Evolutionary conservation across 2,888 invertebrate species (phyloP).

Genomic region (Nebria salina): DNA sequence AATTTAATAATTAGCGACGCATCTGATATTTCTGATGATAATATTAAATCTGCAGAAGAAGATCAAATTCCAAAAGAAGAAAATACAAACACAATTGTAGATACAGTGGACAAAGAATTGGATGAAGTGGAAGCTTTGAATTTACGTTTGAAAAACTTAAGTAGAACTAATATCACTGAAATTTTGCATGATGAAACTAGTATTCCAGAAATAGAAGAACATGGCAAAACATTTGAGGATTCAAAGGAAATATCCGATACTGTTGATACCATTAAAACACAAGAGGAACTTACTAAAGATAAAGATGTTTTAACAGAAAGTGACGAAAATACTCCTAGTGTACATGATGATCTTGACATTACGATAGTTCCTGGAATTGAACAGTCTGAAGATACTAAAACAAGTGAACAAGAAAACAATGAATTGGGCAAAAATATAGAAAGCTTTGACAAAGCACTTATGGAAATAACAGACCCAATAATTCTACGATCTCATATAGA

Average conservation of each 20-base stretch:
- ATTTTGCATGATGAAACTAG: neutral
- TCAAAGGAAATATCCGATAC: neutral
- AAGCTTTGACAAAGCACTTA: slow-evolving; percentile 2
- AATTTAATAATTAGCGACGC: neutral
- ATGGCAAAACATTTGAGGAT: neutral
- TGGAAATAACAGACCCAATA: neutral
- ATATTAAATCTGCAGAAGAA: slow-evolving; percentile 2
- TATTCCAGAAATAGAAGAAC: neutral
- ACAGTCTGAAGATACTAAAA: neutral
- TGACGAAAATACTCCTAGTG: neutral
- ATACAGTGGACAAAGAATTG: slow-evolving; percentile 23
- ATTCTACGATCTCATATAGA: neutral
- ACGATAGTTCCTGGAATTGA: neutral
- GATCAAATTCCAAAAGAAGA: slow-evolving; percentile 2
- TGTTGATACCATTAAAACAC: neutral
- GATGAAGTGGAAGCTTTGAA: slow-evolving; percentile 32
- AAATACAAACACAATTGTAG: neutral
- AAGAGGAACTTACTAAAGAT: neutral
- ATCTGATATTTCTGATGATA: neutral
- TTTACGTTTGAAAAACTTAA: slow-evolving; percentile 28
- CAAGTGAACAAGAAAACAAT: neutral
- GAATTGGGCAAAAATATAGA: slow-evolving; percentile 6
- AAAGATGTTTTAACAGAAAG: neutral
- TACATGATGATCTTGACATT: neutral
- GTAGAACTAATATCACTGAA: slow-evolving; percentile 4